These are phyloP conservation scores for Vanessa tameamea DNA, from an alignment of 1,140 invertebrate species.

Conservation along the genomic window DNA sequence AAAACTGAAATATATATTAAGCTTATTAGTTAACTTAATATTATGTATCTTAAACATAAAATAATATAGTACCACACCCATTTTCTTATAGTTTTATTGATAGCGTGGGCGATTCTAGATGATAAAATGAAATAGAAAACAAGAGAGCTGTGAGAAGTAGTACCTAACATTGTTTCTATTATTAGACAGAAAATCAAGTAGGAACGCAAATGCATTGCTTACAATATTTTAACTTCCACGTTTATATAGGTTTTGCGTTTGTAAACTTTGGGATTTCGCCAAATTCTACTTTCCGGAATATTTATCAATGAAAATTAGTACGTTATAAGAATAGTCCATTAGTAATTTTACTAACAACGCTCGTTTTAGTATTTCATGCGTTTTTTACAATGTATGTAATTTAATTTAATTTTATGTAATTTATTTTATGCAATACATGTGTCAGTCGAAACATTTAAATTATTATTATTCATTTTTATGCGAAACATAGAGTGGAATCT, in stretches of 20 bases:
- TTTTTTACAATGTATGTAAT: no score
- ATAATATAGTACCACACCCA: no score
- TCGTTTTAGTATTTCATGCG: no score
- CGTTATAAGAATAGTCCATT: neutral
- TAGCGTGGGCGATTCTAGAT: neutral
- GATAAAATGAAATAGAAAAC: neutral
- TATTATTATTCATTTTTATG: neutral
- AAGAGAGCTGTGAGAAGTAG: neutral
- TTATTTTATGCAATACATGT: no score
- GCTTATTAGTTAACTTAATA: no score
- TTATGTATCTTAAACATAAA: no score
- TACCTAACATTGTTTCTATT: neutral
- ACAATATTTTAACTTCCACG: slow-evolving; percentile 8
- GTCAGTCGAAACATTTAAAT: neutral
- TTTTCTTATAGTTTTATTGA: no score
- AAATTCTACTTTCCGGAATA: neutral
- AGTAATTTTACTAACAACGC: neutral
- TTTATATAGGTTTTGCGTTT: slow-evolving; percentile 1
- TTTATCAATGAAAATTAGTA: slow-evolving; percentile 21
- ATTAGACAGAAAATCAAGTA: slow-evolving; percentile 1
- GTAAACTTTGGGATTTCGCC: slow-evolving; percentile 25
- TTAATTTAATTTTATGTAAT: no score
- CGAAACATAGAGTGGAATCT: neutral
- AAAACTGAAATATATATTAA: no score
- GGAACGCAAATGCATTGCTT: neutral